Evolutionary conservation across 2,797 vertebrate genomes (phyloP).

Genomic region (Anableps anableps): DNA sequence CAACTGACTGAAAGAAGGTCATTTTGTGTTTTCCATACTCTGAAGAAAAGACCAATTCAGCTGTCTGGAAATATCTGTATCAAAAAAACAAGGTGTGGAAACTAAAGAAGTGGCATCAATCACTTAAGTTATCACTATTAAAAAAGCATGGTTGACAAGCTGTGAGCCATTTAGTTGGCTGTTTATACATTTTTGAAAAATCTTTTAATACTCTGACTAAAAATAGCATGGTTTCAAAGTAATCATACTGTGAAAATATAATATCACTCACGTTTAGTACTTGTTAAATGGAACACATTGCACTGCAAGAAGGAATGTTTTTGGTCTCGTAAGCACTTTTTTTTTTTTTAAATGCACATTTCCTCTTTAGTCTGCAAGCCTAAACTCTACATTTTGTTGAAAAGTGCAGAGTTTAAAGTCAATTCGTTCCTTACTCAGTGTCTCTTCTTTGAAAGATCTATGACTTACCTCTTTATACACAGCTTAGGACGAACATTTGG

Average conservation of each 20-base stretch:
- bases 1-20: neutral
- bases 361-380: neutral
- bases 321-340: neutral
- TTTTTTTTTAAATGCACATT: neutral
- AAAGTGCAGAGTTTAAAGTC: constrained; percentile 7
- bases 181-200: neutral
- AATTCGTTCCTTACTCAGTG: neutral
- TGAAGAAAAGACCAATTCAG: neutral
- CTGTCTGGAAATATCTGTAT: neutral
- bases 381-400: constrained; percentile 16
- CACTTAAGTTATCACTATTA: neutral
- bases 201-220: neutral
- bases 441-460: neutral
- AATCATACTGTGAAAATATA: neutral
- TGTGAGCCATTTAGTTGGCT: neutral
- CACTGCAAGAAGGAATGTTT: neutral
- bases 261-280: neutral
- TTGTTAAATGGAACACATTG: neutral
- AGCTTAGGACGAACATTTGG: constrained; percentile 13
- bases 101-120: neutral
- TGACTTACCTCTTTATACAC: constrained; percentile 24
- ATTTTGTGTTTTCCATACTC: neutral
- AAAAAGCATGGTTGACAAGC: neutral
- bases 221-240: neutral
- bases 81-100: neutral